phyloP scores from a whole-genome alignment of 2,113 vertebrate genomes.

The Strix aluco region DNA sequence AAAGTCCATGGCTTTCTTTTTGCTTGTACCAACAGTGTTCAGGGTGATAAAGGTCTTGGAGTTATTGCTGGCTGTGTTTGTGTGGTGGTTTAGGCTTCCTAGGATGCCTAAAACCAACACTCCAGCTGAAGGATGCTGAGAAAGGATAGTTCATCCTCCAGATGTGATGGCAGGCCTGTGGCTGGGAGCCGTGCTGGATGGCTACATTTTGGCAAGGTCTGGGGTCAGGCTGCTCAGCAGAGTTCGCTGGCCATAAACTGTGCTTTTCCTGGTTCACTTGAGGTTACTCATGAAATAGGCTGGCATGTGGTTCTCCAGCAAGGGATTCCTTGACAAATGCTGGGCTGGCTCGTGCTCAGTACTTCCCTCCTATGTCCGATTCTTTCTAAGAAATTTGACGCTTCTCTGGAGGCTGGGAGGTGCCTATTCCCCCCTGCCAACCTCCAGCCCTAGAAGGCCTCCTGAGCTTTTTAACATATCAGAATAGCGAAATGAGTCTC shows the following conservation, averaged over 20 bases:
- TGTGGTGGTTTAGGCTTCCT: background rate
- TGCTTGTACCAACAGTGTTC: fast-evolving
- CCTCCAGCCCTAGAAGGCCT: background rate
- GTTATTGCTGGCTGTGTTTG: fast-evolving
- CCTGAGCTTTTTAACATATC: constrained; percentile 13
- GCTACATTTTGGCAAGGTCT: background rate
- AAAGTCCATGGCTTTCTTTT: background rate
- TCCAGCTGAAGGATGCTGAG: background rate
- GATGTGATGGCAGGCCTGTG: background rate
- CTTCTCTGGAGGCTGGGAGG: background rate
- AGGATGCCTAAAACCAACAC: fast-evolving
- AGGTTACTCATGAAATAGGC: background rate
- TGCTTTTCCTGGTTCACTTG: background rate
- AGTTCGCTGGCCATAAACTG: fast-evolving
- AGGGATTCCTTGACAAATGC: background rate
- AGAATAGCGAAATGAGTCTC: constrained; percentile 5
- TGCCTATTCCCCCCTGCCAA: background rate
- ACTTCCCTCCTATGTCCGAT: background rate
- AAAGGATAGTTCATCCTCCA: background rate
- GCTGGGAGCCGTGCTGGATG: fast-evolving
- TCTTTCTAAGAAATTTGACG: constrained; percentile 38
- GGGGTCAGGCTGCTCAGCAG: background rate
- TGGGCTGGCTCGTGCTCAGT: background rate
- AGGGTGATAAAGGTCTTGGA: background rate
- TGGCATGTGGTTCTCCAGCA: background rate